Percentiles rank a stretch among this genome's conserved stretches.
These are phyloP conservation scores for Sinhomidia bicolor DNA, from an alignment of 2,888 invertebrate genomes.

Conservation along the genomic window DNA sequence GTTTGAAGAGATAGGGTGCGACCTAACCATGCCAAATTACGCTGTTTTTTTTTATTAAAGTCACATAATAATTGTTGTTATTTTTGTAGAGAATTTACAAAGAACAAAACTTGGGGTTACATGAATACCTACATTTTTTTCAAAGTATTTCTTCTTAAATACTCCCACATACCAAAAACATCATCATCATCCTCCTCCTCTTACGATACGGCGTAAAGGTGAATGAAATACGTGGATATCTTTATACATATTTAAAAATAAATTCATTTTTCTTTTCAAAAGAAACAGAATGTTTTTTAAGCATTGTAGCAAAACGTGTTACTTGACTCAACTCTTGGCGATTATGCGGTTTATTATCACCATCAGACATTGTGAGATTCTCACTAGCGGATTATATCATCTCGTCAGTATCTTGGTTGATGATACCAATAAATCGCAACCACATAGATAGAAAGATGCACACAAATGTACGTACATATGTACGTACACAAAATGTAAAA, in stretches of 20 bases:
- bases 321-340: not conserved
- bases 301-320: not conserved
- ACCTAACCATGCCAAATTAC: constrained; percentile 53
- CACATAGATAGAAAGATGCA: no score
- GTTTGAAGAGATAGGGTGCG: constrained; percentile 38
- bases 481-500: not conserved
- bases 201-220: not conserved
- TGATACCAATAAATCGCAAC: constrained; percentile 29
- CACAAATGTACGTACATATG: no score
- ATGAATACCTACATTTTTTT: constrained; percentile 14
- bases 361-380: constrained; percentile 6
- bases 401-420: constrained; percentile 26
- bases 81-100: constrained; percentile 1
- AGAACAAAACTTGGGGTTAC: not conserved
- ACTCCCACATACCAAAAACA: constrained; percentile 29
- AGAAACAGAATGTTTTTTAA: not conserved
- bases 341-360: constrained; percentile 22
- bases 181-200: not conserved
- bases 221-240: no score
- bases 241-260: no score
- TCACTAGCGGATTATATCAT: constrained; percentile 39
- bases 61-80: constrained; percentile 9
- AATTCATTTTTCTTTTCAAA: not conserved
- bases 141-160: not conserved
- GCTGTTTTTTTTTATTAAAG: constrained; percentile 17